These are phyloP conservation scores for Papilio elwesi DNA, from an alignment of 2,888 invertebrate genomes.

Conservation along the genomic window DNA sequence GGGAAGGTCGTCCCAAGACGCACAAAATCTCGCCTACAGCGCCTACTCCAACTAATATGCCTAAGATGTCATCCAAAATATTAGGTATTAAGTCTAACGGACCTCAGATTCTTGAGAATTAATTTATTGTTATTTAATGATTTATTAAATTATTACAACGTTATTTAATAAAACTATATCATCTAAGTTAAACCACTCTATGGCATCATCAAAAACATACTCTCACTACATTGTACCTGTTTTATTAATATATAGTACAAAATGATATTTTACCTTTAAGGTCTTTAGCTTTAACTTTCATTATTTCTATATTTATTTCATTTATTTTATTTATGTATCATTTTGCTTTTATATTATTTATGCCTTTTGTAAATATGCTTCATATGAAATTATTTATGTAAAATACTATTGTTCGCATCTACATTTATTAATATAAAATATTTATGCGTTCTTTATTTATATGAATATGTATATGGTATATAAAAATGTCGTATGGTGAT, in stretches of 20 bases:
- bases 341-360: conserved; percentile 47
- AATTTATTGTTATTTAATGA: conserved; percentile 77
- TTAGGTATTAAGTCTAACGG: conserved; percentile 61
- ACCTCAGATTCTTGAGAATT: conserved; percentile 70
- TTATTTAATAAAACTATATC: conserved; percentile 48
- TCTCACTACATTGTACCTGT: conserved; percentile 66
- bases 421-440: conserved; percentile 47
- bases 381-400: conserved; percentile 72
- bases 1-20: conserved; percentile 87
- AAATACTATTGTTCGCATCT: conserved; percentile 74
- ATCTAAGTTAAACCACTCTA: conserved; percentile 41
- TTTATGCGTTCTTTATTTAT: conserved; percentile 41
- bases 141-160: conserved; percentile 70
- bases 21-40: conserved; percentile 89
- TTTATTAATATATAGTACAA: conserved; percentile 64
- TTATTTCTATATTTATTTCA: conserved; percentile 52
- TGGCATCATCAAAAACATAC: conserved; percentile 38
- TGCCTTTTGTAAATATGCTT: conserved; percentile 79
- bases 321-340: conserved; percentile 51
- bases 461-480: conserved; percentile 44
- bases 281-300: conserved; percentile 68
- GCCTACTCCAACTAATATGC: conserved; percentile 82
- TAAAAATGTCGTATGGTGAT: conserved; percentile 49
- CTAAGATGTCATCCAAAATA: conserved; percentile 58
- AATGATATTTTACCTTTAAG: conserved; percentile 53